Conservation (phyloP, 2,888 invertebrate species). For the Polymixis flavicincta region DNA sequence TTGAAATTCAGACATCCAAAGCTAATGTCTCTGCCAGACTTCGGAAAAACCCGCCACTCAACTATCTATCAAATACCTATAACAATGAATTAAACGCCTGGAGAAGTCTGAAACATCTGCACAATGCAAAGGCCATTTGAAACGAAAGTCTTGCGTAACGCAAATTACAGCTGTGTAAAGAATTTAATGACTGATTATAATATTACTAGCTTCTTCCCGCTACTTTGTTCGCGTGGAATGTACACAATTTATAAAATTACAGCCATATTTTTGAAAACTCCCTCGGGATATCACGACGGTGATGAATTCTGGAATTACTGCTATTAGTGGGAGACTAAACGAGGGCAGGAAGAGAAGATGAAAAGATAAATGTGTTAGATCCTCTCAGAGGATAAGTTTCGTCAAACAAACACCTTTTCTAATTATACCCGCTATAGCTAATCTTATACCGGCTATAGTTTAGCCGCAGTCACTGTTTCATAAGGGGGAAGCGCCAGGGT, state of each 20-base stretch:
- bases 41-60: background rate
- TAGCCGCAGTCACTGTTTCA: background rate
- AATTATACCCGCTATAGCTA: too few species aligned
- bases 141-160: slow-evolving; percentile 9
- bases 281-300: background rate
- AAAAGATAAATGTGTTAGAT: background rate
- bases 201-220: background rate
- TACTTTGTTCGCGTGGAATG: background rate
- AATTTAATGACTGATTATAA: slow-evolving; percentile 9
- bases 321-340: background rate
- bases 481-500: too few species aligned
- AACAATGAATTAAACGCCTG: background rate
- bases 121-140: slow-evolving; percentile 1
- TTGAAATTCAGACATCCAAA: too few species aligned
- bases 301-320: background rate
- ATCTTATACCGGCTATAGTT: too few species aligned
- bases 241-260: background rate
- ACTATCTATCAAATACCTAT: background rate
- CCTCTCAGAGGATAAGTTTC: background rate
- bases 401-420: background rate
- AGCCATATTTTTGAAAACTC: background rate
- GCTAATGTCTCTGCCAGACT: background rate
- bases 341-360: background rate
- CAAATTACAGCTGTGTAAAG: slow-evolving; percentile 14
- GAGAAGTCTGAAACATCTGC: slow-evolving; percentile 1